Conservation (phyloP, 2,113 vertebrate species). For the Himantopus leucocephalus region DNA sequence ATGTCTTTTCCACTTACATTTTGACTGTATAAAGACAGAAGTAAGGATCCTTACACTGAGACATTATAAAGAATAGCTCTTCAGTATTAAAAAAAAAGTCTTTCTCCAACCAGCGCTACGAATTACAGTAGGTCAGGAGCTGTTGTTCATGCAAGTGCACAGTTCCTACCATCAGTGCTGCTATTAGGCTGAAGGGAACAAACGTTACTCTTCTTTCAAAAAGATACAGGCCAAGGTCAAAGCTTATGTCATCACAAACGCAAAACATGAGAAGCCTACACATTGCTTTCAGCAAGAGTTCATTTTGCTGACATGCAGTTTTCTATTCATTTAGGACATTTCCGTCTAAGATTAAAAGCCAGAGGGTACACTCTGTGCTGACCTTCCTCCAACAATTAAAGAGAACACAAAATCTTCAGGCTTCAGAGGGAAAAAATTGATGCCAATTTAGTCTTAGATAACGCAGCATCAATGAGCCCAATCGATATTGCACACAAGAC, state of each 20-base stretch:
- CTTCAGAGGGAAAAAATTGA: background rate
- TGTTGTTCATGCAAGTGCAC: background rate
- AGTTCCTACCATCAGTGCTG: background rate
- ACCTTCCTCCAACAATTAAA: constrained; percentile 67
- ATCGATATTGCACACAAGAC: constrained; percentile 41
- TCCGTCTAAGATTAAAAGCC: constrained; percentile 50
- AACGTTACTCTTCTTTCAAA: constrained; percentile 1
- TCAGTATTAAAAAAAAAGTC: background rate
- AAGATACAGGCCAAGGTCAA: constrained; percentile 63
- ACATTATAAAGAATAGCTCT: background rate
- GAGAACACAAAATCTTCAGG: constrained; percentile 42
- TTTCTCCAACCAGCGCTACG: background rate
- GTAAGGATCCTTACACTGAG: background rate
- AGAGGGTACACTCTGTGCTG: constrained; percentile 46
- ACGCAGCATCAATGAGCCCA: constrained; percentile 41
- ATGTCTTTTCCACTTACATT: background rate
- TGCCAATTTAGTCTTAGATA: constrained; percentile 51
- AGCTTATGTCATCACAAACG: constrained; percentile 61
- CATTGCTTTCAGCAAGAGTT: constrained; percentile 51
- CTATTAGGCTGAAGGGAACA: constrained; percentile 40
- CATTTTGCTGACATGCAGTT: constrained; percentile 57
- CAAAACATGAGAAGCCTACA: constrained; percentile 56
- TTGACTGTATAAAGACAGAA: background rate
- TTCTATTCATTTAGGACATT: constrained; percentile 52
- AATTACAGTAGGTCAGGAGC: background rate